Evolutionary conservation across 2,888 invertebrate species (phyloP).

Genomic region (Brachyopa scutellaris): DNA sequence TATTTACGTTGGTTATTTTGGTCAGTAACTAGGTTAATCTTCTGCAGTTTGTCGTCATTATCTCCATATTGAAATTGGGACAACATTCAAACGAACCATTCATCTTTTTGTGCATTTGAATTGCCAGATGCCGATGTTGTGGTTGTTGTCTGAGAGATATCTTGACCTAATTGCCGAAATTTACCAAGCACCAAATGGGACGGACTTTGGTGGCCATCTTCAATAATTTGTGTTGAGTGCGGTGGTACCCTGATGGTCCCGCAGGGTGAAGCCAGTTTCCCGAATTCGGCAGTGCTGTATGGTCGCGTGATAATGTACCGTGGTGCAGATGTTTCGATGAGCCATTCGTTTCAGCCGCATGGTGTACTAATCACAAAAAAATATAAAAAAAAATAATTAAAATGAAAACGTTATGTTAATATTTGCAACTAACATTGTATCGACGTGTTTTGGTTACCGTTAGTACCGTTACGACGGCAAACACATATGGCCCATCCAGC

Average conservation of each 20-base stretch:
- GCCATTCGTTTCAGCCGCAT: constrained; percentile 86
- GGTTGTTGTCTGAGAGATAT: constrained; percentile 85
- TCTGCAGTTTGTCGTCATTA: constrained; percentile 62
- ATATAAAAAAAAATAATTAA: not conserved
- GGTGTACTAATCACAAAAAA: constrained; percentile 77
- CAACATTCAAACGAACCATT: constrained; percentile 92
- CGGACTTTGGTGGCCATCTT: constrained; percentile 90
- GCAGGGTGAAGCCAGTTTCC: constrained; percentile 98
- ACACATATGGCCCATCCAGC: constrained; percentile 89
- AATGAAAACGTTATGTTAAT: not conserved
- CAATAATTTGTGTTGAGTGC: constrained; percentile 82
- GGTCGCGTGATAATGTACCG: constrained; percentile 84
- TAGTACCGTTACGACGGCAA: constrained; percentile 86
- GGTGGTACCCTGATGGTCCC: constrained; percentile 85
- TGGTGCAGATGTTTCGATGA: constrained; percentile 85
- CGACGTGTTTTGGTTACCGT: constrained; percentile 82
- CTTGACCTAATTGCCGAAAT: constrained; percentile 84
- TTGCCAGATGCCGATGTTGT: constrained; percentile 86
- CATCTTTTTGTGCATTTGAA: constrained; percentile 93
- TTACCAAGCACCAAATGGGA: constrained; percentile 97
- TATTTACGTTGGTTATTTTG: constrained; percentile 53
- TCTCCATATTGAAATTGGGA: constrained; percentile 15
- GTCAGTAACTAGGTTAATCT: constrained; percentile 64
- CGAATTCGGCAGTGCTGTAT: constrained; percentile 86
- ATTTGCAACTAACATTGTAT: constrained; percentile 80